Base-by-base conservation (phyloP, 2,797 vertebrate genomes). In the Leontopithecus rosalia region DNA sequence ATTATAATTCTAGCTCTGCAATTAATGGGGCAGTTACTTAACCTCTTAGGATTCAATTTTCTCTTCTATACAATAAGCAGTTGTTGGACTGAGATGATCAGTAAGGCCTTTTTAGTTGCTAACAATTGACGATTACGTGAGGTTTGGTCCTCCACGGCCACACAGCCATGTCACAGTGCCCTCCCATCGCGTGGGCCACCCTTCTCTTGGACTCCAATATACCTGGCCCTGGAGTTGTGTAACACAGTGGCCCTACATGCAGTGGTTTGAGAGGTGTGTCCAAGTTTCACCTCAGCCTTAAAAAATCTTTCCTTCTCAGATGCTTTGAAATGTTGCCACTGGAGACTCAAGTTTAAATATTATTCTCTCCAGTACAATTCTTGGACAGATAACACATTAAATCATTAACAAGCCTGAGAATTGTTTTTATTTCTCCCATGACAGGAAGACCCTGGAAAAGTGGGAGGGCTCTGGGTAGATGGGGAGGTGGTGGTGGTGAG, bases 271-370 rank as follows among this genome's bases (percentile, higher is more conserved):
- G 94, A 96, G 67, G 67, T 72, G n/a, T 92, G 85, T 58, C 70
- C 75, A 92, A 73, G 64, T 84, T 96, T 96, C 58, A 67, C 75
- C 67, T 97, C 73, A 77, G 61, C 48, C 39, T 90, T 83, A 89
- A 93, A 89, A 93, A 85, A 57, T 92, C 39, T 33, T 91, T 95
- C 85, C 39, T 93, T 84, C 95, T 88, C 77, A 96, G 94, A 95
- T 97, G 90, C 91, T 97, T 97, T 97, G 96, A 97, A 96, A 94
- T 88, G 79, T 94, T 96, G 85, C 88, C 88, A 28, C 61, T 72
- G n/a, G 90, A 96, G 94, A 96, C 79, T 28, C 61, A 84, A 83
- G 50, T 96, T 97, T 94, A 98, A 97, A 98, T 97, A 97, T 98
- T 97, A 98, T 98, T 97, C 95, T 97, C 92, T 97, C 61, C 64